Base-by-base conservation (phyloP, 2,113 vertebrate species). In the Amia ocellicauda region DNA sequence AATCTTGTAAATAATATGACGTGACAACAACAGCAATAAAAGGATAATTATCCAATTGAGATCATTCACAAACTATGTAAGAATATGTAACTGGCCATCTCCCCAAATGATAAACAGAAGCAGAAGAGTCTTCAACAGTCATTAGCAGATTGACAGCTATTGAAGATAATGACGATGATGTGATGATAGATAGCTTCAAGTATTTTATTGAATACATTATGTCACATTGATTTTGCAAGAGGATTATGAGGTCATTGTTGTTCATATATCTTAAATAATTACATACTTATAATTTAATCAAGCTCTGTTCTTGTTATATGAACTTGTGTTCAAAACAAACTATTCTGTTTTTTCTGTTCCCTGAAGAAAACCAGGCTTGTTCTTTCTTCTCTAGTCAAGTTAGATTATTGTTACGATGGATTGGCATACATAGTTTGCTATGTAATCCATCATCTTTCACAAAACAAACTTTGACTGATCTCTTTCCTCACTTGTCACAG, bases 401-500 rank as follows among this genome's bases (percentile, higher is more conserved):
- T 67, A 27, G 41, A 16, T n/a, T 62, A 29, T 53, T 31, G 2
- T 41, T 11, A 19, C 43, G 3, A 23, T 7, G 19, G 57, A 51
- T 26, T 72, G 74, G 65, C 70, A 66, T 22, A 45, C 58, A 47
- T n/a, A 9, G 11, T 20, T 41, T 41, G 36, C 19, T 16, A 26
- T n/a, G 13, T 10, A 13, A 41, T 8, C 40, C 24, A 23, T 58
- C 26, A 22, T 20, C 47, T 31, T 47, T 8, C 57, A 64, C 55
- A 42, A 64, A 66, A 69, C 68, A 66, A 7, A 19, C 70, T 74
- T 22, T 67, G 79, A 78, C 81, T 73, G 51, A 53, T 64, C 42
- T 60, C 31, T 19, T 71, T 70, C 64, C 70, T 9, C 60, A 53
- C 36, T 68, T 78, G 72, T 78, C 75, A 77, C 69, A 76, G 63